These are phyloP conservation scores for Cheilosia impressa DNA, from an alignment of 2,888 invertebrate species.

Conservation along the genomic window DNA sequence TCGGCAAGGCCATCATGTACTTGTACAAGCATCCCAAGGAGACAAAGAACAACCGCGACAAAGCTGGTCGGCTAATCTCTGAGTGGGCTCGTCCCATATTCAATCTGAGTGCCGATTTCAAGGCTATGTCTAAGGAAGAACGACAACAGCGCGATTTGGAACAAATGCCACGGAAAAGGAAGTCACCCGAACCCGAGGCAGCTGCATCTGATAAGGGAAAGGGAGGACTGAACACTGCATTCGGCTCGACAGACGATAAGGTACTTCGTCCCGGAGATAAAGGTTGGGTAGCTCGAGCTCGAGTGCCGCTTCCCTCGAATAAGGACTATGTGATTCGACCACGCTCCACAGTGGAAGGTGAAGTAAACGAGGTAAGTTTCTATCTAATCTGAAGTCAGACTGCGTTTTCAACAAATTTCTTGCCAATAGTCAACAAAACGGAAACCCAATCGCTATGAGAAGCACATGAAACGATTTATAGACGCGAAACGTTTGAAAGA, in stretches of 20 bases:
- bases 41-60: conserved; percentile 94
- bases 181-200: conserved; percentile 84
- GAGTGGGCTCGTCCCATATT: conserved; percentile 99
- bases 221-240: conserved; percentile 87
- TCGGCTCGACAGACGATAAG: conserved; percentile 86
- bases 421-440: conserved; percentile 89
- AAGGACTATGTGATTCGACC: conserved; percentile 98
- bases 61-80: conserved; percentile 95
- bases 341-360: conserved; percentile 94
- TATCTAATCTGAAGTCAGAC: not conserved
- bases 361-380: conserved; percentile 89
- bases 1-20: conserved; percentile 99
- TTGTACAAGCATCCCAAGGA: conserved; percentile 99
- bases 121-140: conserved; percentile 96
- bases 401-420: not conserved
- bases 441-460: conserved; percentile 94
- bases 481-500: conserved; percentile 93
- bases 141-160: conserved; percentile 95
- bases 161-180: conserved; percentile 87
- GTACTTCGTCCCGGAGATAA: conserved; percentile 95
- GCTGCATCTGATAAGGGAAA: conserved; percentile 81
- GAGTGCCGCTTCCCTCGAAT: conserved; percentile 97
- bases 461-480: conserved; percentile 95
- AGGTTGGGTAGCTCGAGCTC: conserved; percentile 97
- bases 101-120: conserved; percentile 96